phyloP scores from a whole-genome alignment of 1,140 invertebrate species.

The Lithobius niger region DNA sequence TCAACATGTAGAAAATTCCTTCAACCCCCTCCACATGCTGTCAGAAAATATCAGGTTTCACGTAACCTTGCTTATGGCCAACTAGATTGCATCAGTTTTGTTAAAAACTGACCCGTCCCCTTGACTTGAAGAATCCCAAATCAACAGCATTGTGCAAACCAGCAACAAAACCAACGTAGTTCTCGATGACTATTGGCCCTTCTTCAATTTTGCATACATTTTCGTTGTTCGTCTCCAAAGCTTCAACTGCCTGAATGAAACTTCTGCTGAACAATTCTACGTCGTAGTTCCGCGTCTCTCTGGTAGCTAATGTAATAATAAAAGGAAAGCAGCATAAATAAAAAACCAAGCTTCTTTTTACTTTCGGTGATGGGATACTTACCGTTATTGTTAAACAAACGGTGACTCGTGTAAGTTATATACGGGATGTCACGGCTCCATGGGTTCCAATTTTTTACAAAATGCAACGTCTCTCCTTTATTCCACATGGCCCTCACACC shows the following conservation, averaged over 20 bases:
- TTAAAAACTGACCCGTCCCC: conserved; percentile 73
- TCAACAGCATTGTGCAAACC: conserved; percentile 68
- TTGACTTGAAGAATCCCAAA: conserved; percentile 70
- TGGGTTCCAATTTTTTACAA: conserved; percentile 70
- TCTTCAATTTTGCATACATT: conserved; percentile 39
- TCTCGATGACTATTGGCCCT: conserved; percentile 58
- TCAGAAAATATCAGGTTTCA: too few species aligned
- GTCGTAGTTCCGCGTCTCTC: conserved; percentile 26
- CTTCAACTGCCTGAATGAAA: conserved; percentile 23
- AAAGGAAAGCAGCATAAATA: not conserved
- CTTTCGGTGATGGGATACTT: conserved; percentile 19
- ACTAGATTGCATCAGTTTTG: too few species aligned
- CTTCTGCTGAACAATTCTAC: conserved; percentile 20
- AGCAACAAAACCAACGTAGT: conserved; percentile 60
- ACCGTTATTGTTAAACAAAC: conserved; percentile 63
- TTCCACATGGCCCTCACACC: conserved; percentile 65
- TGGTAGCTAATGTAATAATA: not conserved
- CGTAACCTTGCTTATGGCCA: too few species aligned
- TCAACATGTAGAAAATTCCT: too few species aligned
- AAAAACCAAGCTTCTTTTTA: not conserved
- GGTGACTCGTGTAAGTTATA: conserved; percentile 63
- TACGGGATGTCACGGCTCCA: conserved; percentile 63
- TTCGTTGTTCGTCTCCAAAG: conserved; percentile 25
- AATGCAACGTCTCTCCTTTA: conserved; percentile 46
- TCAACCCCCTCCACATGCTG: too few species aligned